These are phyloP conservation scores for Phyllostomus discolor DNA, from an alignment of 2,113 vertebrate species.

Conservation along the genomic window DNA sequence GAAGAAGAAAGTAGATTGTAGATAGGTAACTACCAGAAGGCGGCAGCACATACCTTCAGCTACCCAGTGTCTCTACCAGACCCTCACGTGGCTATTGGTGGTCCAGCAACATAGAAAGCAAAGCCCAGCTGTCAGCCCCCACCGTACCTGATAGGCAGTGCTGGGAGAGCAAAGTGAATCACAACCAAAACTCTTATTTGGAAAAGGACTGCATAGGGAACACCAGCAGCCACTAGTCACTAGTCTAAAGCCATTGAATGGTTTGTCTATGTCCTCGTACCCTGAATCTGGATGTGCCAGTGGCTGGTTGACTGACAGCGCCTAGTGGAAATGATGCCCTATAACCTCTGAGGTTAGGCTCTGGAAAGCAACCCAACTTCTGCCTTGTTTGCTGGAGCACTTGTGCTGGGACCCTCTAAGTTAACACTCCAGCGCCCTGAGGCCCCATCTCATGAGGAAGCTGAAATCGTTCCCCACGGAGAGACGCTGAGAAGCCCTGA, in stretches of 20 bases:
- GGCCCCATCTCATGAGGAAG: neutral
- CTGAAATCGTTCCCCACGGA: neutral
- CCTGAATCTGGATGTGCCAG: neutral
- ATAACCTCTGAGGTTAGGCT: neutral
- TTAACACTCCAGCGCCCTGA: neutral
- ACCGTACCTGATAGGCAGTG: neutral
- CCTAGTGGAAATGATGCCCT: neutral
- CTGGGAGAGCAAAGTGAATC: neutral
- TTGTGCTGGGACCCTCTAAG: too few relatives aligned
- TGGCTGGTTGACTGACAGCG: neutral
- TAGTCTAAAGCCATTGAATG: neutral
- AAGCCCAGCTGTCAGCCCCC: neutral
- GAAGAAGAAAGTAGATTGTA: neutral
- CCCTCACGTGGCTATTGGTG: neutral
- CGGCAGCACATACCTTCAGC: neutral
- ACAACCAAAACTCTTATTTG: neutral
- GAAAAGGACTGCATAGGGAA: neutral
- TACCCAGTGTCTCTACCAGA: neutral
- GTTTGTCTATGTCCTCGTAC: neutral
- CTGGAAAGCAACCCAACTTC: neutral
- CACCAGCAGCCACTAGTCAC: neutral
- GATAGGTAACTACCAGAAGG: neutral
- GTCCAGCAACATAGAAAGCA: neutral
- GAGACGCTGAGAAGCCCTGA: neutral
- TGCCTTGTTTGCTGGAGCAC: neutral